A percentile compares a stretch with the other conserved stretches of the same genome.
Conservation (phyloP, 2,113 vertebrate species). For the Anguilla japonica region DNA sequence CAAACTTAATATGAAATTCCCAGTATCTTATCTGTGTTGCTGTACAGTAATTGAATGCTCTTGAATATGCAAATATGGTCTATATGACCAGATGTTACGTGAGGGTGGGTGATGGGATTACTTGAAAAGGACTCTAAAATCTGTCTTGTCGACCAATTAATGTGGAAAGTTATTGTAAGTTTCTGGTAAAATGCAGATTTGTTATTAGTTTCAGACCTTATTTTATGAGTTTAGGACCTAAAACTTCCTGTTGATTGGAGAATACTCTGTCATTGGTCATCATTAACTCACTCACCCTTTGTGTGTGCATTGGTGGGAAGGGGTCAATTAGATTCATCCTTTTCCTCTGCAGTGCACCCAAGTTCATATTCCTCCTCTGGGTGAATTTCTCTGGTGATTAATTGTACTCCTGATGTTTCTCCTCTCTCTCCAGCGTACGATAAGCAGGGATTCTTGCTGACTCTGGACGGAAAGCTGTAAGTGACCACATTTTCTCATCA, state of each 20-base stretch:
- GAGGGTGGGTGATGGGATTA: too few species aligned
- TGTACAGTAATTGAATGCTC: too few species aligned
- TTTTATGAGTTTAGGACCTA: too few species aligned
- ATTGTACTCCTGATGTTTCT: slow-evolving; percentile 34
- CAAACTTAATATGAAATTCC: neutral
- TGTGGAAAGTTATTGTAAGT: too few species aligned
- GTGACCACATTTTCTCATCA: slow-evolving; percentile 60
- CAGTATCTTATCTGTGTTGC: neutral
- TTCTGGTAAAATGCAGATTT: too few species aligned
- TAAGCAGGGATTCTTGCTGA: slow-evolving; percentile 91
- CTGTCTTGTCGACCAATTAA: too few species aligned
- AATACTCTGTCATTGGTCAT: too few species aligned
- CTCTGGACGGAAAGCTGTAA: slow-evolving; percentile 93
- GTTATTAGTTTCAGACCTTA: too few species aligned
- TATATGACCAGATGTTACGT: too few species aligned
- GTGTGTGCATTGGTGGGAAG: neutral
- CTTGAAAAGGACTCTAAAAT: too few species aligned
- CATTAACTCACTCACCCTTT: neutral
- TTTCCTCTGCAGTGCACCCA: neutral
- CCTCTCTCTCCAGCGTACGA: slow-evolving; percentile 83
- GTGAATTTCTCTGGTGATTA: neutral
- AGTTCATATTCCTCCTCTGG: neutral
- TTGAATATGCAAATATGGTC: too few species aligned
- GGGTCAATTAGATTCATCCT: neutral
- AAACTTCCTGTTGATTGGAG: neutral